phyloP scores from a whole-genome alignment of 2,113 vertebrate genomes.

The Pantherophis guttatus region DNA sequence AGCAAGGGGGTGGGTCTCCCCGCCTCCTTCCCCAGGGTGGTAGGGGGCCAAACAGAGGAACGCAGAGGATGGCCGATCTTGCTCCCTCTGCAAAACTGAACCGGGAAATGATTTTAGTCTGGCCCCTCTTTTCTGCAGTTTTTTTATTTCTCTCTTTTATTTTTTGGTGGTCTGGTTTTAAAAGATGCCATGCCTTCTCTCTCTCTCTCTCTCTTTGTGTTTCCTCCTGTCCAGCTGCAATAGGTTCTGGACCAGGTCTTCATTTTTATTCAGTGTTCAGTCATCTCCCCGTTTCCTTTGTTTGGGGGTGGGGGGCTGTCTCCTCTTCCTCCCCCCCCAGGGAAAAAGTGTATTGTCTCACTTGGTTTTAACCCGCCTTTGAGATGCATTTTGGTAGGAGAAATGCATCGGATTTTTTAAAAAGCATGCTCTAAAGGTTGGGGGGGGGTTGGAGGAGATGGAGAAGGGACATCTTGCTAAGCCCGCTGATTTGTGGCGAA shows the following conservation, averaged over 20 bases:
- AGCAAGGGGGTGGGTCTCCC: no score
- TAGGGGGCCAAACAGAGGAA: neutral
- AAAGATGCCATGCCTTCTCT: neutral
- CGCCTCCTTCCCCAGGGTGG: neutral
- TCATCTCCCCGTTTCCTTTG: neutral
- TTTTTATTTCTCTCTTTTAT: no score
- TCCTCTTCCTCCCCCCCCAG: neutral
- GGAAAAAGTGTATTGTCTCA: neutral
- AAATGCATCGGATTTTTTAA: neutral
- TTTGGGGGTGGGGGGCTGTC: no score
- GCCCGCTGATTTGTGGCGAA: neutral
- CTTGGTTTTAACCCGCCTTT: neutral
- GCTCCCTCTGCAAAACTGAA: neutral
- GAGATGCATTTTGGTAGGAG: neutral
- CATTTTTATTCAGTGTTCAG: neutral
- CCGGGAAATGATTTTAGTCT: neutral
- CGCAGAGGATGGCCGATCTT: neutral
- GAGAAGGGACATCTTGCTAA: neutral
- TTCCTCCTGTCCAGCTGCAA: neutral
- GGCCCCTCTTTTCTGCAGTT: neutral
- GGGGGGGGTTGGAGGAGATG: rapidly evolving
- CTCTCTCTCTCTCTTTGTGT: no score
- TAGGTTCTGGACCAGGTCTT: neutral
- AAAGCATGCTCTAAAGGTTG: neutral
- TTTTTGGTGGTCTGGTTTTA: no score